Evolutionary conservation across 2,888 invertebrate species (phyloP).

Genomic region (Lacanobia wlatinum): DNA sequence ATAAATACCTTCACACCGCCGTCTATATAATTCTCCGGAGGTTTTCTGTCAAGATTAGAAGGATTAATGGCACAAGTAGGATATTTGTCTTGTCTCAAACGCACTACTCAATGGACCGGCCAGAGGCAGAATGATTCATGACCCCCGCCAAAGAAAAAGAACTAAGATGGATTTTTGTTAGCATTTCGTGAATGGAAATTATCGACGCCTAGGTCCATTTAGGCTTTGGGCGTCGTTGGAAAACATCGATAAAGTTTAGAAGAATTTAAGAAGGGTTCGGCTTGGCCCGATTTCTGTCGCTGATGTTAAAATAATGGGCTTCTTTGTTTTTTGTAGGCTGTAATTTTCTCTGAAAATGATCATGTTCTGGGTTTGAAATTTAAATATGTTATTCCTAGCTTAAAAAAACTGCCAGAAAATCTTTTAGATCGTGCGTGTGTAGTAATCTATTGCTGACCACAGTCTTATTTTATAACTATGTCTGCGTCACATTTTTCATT

Average conservation of each 20-base stretch:
- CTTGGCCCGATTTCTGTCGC: slow-evolving; percentile 8
- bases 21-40: slow-evolving; percentile 71
- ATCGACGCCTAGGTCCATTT: slow-evolving; percentile 39
- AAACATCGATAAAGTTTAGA: slow-evolving; percentile 31
- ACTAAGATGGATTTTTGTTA: slow-evolving; percentile 58
- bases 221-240: slow-evolving; percentile 12
- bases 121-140: slow-evolving; percentile 67
- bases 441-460: no score
- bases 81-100: slow-evolving; percentile 84
- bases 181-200: slow-evolving; percentile 53
- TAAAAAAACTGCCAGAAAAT: no score
- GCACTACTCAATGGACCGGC: slow-evolving; percentile 68
- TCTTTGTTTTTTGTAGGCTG: slow-evolving; percentile 7
- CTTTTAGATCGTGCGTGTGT: no score
- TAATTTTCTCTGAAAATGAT: neutral
- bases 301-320: slow-evolving; percentile 7
- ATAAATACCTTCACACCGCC: slow-evolving; percentile 68
- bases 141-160: slow-evolving; percentile 52
- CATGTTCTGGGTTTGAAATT: neutral
- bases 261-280: slow-evolving; percentile 21
- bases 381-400: neutral
- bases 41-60: slow-evolving; percentile 86
- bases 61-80: slow-evolving; percentile 82
- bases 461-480: no score
- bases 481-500: no score